Conservation (phyloP, 2,888 invertebrate genomes). For the Pseudolycoriella hygida region DNA sequence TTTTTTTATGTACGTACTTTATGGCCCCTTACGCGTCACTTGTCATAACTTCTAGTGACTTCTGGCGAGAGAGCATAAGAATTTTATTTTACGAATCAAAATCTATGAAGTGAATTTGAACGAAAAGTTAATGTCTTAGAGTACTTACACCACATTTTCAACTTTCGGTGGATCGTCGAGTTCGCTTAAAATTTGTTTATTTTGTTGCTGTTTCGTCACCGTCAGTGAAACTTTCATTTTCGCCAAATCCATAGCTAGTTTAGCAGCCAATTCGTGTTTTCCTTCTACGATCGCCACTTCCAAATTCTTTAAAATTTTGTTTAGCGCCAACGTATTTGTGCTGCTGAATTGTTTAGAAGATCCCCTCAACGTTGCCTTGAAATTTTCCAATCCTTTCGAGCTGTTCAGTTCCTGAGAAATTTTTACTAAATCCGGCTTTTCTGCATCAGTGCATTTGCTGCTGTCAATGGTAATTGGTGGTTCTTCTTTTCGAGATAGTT, state of each 20-base stretch:
- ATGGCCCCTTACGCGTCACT: no score
- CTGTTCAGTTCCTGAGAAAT: conserved; percentile 13
- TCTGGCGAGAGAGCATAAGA: no score
- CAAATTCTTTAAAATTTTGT: conserved; percentile 46
- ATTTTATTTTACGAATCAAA: no score
- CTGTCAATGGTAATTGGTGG: conserved; percentile 20
- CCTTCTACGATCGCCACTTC: conserved; percentile 64
- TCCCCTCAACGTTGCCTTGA: conserved; percentile 8
- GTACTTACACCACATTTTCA: conserved; percentile 7
- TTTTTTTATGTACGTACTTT: no score
- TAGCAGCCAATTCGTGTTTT: conserved; percentile 55
- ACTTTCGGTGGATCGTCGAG: background rate
- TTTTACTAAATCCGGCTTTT: conserved; percentile 9
- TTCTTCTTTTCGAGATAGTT: conserved; percentile 18
- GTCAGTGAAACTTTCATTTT: conserved; percentile 59
- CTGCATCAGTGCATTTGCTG: background rate
- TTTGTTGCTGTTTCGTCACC: conserved; percentile 33
- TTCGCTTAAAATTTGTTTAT: background rate
- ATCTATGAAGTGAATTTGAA: no score
- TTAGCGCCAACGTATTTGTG: conserved; percentile 41
- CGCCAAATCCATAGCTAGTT: conserved; percentile 58
- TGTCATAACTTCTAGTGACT: no score
- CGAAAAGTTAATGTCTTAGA: no score
- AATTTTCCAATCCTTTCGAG: conserved; percentile 12
- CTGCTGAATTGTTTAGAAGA: conserved; percentile 12